Percentiles rank a stretch among this genome's conserved stretches.
phyloP scores from a whole-genome alignment of 2,888 invertebrate genomes.

The Pachymerium ferrugineum region DNA sequence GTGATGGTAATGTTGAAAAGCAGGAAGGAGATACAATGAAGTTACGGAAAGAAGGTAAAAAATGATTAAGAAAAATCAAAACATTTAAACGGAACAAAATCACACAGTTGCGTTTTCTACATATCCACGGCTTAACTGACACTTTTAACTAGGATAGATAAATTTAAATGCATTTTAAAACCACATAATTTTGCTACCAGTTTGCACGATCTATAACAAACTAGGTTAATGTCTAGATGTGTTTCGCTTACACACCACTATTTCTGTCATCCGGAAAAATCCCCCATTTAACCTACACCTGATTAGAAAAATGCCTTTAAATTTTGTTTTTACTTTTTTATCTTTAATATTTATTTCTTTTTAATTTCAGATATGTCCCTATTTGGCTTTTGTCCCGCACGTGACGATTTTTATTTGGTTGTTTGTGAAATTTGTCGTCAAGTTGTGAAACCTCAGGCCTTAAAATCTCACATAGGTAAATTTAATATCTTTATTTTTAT shows the following conservation, averaged over 20 bases:
- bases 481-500: background rate
- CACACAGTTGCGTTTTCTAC: constrained; percentile 19
- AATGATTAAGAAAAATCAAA: background rate
- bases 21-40: constrained; percentile 37
- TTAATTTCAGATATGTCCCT: constrained; percentile 60
- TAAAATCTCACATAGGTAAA: constrained; percentile 64
- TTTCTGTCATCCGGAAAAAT: background rate
- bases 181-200: background rate
- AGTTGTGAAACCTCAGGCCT: constrained; percentile 71
- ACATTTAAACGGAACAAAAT: background rate
- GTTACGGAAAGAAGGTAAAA: constrained; percentile 36
- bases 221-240: background rate
- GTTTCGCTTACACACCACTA: background rate
- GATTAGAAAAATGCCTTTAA: background rate
- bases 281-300: background rate
- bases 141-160: constrained; percentile 3
- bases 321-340: background rate
- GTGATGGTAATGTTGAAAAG: constrained; percentile 31
- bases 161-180: background rate
- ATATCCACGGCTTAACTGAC: constrained; percentile 19
- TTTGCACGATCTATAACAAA: background rate
- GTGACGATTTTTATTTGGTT: constrained; percentile 68
- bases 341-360: background rate
- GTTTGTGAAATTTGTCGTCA: constrained; percentile 72
- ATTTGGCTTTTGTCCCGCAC: constrained; percentile 71